Evolutionary conservation across 2,797 vertebrate species (phyloP).

Genomic region (Eulemur albifrons): DNA sequence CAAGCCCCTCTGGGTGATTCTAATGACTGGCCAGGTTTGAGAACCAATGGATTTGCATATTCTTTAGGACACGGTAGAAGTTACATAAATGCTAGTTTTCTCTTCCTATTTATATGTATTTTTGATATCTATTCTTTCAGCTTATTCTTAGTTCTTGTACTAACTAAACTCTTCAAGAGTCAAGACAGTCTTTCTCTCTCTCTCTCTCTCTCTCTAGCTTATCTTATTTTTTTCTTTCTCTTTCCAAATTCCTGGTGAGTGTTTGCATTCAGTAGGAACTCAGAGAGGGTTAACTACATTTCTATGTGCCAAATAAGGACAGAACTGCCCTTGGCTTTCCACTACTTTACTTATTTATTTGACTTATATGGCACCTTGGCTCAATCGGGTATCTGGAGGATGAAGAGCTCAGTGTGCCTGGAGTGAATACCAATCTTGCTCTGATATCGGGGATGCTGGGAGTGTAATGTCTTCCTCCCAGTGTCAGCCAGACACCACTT

Average conservation of each 20-base stretch:
- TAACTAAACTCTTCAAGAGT: conserved; percentile 13
- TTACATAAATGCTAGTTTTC: background rate
- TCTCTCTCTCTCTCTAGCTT: background rate
- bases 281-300: background rate
- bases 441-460: background rate
- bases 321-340: background rate
- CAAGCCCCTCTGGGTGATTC: background rate
- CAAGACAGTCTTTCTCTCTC: background rate
- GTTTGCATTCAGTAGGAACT: background rate
- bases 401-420: background rate
- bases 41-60: background rate
- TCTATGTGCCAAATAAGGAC: background rate
- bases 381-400: background rate
- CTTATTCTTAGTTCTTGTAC: background rate
- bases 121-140: background rate
- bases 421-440: background rate
- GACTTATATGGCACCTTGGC: background rate
- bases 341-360: background rate
- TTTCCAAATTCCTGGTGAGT: background rate
- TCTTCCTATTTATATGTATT: background rate
- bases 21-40: background rate
- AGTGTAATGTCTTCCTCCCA: background rate
- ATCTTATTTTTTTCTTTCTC: background rate
- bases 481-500: background rate
- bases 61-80: background rate